Evolutionary conservation across 1,140 invertebrate species (phyloP).

Genomic region (Penaeus vannamei): DNA sequence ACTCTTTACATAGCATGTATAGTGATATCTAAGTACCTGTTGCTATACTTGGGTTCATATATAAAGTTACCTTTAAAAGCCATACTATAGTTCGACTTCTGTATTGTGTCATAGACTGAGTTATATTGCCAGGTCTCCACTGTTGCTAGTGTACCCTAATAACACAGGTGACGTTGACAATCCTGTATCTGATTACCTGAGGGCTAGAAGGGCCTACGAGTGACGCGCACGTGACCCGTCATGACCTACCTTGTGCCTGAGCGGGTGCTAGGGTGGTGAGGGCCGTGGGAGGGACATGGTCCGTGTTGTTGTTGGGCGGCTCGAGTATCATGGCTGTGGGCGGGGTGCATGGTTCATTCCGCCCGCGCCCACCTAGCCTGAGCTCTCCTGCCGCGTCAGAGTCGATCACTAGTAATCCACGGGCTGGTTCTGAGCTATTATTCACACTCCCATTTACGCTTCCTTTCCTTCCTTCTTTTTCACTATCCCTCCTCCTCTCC

Average conservation of each 20-base stretch:
- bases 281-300: conserved; percentile 61
- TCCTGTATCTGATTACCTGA: background rate
- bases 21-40: no score
- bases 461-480: conserved; percentile 3
- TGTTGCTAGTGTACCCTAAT: no score
- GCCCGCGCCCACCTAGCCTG: conserved; percentile 55
- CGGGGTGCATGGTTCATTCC: conserved; percentile 61
- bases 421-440: conserved; percentile 20
- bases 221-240: background rate
- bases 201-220: no score
- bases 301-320: conserved; percentile 63
- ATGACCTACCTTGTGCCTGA: conserved; percentile 59
- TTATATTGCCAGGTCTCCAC: no score
- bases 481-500: conserved; percentile 1
- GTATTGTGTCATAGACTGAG: no score
- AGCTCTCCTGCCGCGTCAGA: conserved; percentile 21
- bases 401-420: conserved; percentile 25
- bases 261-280: conserved; percentile 62
- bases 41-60: no score
- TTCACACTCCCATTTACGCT: background rate
- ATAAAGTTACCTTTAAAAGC: no score
- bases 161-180: no score
- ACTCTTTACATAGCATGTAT: no score
- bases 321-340: conserved; percentile 63
- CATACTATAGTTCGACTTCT: no score